A percentile compares a stretch with the other conserved stretches of the same genome.
phyloP scores from a whole-genome alignment of 2,113 vertebrate species.

The Leiothrix lutea region DNA sequence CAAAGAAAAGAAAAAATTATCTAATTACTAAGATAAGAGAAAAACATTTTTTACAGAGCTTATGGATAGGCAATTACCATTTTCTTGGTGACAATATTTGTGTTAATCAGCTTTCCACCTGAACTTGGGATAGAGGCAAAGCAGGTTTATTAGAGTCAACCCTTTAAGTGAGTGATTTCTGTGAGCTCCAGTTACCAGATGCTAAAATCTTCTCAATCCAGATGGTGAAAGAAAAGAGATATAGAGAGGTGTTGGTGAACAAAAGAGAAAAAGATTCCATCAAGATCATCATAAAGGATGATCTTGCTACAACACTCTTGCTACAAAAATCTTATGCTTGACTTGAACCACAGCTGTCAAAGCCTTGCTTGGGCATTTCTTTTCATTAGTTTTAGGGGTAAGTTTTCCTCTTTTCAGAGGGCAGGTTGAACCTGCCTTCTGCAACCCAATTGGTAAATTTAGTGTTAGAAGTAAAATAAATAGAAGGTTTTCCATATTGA shows the following conservation, averaged over 20 bases:
- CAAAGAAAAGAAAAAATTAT: neutral
- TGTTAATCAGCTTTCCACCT: neutral
- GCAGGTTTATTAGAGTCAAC: neutral
- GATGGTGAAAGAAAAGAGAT: neutral
- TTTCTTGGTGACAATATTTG: neutral
- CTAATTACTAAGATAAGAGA: neutral
- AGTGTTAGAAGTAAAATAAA: neutral
- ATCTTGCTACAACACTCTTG: neutral
- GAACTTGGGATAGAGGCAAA: neutral
- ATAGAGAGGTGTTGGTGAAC: neutral
- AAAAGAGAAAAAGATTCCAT: neutral
- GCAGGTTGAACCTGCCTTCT: neutral
- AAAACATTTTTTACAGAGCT: neutral
- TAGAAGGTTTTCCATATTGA: neutral
- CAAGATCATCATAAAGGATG: neutral
- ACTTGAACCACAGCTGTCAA: neutral
- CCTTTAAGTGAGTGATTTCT: neutral
- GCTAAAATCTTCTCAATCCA: neutral
- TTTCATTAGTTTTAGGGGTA: neutral
- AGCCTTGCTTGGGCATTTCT: accelerated
- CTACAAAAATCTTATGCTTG: neutral
- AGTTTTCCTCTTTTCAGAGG: neutral
- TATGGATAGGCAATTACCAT: accelerated
- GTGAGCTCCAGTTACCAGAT: neutral
- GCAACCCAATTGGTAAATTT: neutral